These are phyloP conservation scores for Brenthis ino DNA, from an alignment of 2,888 invertebrate genomes.

Conservation along the genomic window DNA sequence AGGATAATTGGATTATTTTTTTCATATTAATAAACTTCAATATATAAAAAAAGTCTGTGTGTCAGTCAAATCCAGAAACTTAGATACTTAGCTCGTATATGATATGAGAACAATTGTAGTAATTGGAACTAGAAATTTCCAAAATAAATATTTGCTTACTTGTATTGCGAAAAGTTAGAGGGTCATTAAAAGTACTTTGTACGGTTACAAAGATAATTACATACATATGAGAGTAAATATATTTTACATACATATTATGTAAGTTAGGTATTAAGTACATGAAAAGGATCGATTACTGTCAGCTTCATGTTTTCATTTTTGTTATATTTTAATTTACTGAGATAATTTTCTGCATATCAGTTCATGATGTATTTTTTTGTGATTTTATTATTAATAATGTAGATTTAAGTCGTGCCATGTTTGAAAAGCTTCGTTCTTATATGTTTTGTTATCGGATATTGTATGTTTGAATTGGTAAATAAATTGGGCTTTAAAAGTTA, in stretches of 20 bases:
- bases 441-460: constrained; percentile 14
- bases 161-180: too few species aligned
- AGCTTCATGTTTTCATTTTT: constrained; percentile 17
- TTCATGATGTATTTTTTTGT: constrained; percentile 7
- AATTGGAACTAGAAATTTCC: too few species aligned
- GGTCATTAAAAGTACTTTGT: too few species aligned
- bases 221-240: too few species aligned
- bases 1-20: too few species aligned
- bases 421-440: constrained; percentile 17
- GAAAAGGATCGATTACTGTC: neutral
- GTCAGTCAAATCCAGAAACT: too few species aligned
- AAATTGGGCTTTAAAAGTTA: constrained; percentile 10
- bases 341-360: constrained; percentile 23
- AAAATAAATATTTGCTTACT: too few species aligned
- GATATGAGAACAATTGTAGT: too few species aligned
- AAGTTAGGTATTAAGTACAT: neutral
- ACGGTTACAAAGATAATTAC: too few species aligned
- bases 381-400: constrained; percentile 5
- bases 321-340: constrained; percentile 8
- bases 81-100: too few species aligned
- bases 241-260: neutral
- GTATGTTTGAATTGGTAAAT: constrained; percentile 11
- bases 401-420: constrained; percentile 23
- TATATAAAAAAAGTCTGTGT: too few species aligned
- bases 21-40: too few species aligned